A percentile compares a stretch with the other conserved stretches of the same genome.
Evolutionary conservation across 2,888 invertebrate genomes (phyloP).

Genomic region (Nemoura dubitans): DNA sequence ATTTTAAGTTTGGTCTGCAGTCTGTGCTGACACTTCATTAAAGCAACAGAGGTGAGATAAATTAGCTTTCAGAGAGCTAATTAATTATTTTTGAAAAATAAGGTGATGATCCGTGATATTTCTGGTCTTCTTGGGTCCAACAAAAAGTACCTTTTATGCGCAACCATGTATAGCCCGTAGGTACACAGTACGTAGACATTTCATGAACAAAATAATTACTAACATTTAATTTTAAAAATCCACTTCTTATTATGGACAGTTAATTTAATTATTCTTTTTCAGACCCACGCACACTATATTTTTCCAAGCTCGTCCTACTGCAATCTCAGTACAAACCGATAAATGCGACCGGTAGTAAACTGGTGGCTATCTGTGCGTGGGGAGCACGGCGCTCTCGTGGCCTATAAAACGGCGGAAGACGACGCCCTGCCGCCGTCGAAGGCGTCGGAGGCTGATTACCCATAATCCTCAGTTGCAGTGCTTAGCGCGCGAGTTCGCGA

Average conservation of each 20-base stretch:
- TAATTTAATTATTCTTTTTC: too few relatives aligned
- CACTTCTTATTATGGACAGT: too few relatives aligned
- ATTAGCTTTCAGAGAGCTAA: not conserved
- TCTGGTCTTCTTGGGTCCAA: not conserved
- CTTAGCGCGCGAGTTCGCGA: not conserved
- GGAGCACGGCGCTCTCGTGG: not conserved
- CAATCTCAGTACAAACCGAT: too few relatives aligned
- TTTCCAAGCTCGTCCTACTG: too few relatives aligned
- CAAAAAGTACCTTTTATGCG: not conserved
- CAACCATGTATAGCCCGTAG: too few relatives aligned
- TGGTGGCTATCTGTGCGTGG: not conserved
- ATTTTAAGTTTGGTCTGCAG: slow-evolving; percentile 1
- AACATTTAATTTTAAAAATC: too few relatives aligned
- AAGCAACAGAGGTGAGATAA: not conserved
- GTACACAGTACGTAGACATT: too few relatives aligned
- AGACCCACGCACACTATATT: too few relatives aligned
- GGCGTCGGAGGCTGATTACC: not conserved
- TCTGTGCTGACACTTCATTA: not conserved
- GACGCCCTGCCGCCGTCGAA: not conserved
- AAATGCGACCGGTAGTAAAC: too few relatives aligned
- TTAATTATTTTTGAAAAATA: slow-evolving; percentile 7
- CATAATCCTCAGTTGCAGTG: not conserved
- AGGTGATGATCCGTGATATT: not conserved
- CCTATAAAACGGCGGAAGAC: not conserved
- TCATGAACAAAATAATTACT: too few relatives aligned